These are phyloP conservation scores for Hypena proboscidalis DNA, from an alignment of 2,888 invertebrate genomes.

Conservation along the genomic window DNA sequence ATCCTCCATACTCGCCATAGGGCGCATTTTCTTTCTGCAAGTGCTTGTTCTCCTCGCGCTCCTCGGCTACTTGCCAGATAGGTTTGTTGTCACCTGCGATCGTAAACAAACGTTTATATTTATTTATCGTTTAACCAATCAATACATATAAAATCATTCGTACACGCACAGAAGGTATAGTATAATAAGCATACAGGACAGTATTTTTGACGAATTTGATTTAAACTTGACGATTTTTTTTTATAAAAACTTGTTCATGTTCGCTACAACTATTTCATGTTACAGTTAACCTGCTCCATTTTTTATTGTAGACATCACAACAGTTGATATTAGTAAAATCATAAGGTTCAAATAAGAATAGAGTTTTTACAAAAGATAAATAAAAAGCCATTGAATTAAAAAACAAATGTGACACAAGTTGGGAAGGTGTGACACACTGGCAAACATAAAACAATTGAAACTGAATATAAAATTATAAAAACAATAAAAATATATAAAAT, in stretches of 20 bases:
- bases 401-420: slow-evolving; percentile 82
- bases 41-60: slow-evolving; percentile 98
- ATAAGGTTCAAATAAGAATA: background rate
- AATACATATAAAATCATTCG: too few species aligned
- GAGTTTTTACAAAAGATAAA: slow-evolving; percentile 2
- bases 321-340: background rate
- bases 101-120: slow-evolving; percentile 2
- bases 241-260: too few species aligned
- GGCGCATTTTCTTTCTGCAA: slow-evolving; percentile 95
- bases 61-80: slow-evolving; percentile 99
- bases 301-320: too few species aligned
- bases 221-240: too few species aligned
- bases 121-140: background rate
- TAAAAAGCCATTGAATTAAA: slow-evolving; percentile 18
- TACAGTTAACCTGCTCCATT: too few species aligned
- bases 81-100: slow-evolving; percentile 94
- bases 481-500: slow-evolving; percentile 29
- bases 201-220: too few species aligned
- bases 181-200: too few species aligned
- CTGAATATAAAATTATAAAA: slow-evolving; percentile 29
- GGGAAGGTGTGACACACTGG: slow-evolving; percentile 83
- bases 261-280: too few species aligned
- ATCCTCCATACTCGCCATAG: slow-evolving; percentile 96
- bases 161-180: too few species aligned
- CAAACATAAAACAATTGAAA: slow-evolving; percentile 41